Evolutionary conservation across 2,113 vertebrate species (phyloP).

Genomic region (Mormoops blainvillei): DNA sequence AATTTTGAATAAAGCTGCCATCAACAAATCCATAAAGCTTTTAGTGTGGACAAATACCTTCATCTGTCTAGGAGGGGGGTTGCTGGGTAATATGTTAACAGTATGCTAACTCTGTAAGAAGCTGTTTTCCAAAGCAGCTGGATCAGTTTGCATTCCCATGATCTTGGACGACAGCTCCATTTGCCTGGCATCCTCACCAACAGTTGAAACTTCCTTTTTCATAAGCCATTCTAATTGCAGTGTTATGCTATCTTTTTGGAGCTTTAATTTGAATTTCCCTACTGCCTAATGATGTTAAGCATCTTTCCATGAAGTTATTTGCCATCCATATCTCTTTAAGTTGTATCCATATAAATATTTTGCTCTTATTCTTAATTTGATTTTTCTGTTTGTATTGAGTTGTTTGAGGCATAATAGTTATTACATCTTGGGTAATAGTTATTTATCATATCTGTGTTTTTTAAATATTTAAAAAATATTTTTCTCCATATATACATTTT

Average conservation of each 20-base stretch:
- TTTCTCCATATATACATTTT: not conserved
- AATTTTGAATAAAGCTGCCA: not conserved
- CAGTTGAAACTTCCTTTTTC: not conserved
- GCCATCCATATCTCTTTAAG: not conserved
- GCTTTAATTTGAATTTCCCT: not conserved
- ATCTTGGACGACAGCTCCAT: not conserved
- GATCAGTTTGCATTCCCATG: not conserved
- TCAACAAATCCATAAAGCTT: not conserved
- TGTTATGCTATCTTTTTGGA: not conserved
- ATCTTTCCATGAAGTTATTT: not conserved
- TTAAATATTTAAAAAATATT: not conserved
- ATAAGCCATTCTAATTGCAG: not conserved
- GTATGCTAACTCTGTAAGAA: not conserved
- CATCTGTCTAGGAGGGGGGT: not conserved
- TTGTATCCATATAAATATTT: not conserved
- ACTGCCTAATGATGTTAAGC: not conserved
- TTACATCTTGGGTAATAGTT: not conserved
- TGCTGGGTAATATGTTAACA: not conserved
- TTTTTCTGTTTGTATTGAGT: not conserved
- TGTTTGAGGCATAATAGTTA: no score
- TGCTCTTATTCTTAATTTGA: not conserved
- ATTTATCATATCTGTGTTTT: not conserved
- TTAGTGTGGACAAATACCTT: not conserved
- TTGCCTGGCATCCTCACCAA: not conserved
- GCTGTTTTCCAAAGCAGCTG: not conserved